Evolutionary conservation across 2,113 vertebrate species (phyloP).

Genomic region (Callopanchax toddi): DNA sequence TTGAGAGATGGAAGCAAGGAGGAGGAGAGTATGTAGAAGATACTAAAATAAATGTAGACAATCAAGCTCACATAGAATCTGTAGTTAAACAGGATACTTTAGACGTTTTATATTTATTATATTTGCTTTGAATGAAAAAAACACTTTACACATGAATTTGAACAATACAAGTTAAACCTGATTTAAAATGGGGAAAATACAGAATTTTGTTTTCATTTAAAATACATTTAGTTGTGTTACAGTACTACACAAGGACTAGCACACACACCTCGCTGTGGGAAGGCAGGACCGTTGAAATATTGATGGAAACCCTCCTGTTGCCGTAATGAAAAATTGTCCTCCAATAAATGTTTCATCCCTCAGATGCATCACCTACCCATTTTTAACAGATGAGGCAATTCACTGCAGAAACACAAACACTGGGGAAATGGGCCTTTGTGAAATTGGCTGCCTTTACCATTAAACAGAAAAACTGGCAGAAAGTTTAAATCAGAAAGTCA

Average conservation of each 20-base stretch:
- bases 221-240: too few relatives aligned
- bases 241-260: too few relatives aligned
- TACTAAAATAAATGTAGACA: too few relatives aligned
- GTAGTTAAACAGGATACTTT: too few relatives aligned
- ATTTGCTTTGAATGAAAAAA: neutral
- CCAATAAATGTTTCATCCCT: conserved; percentile 86
- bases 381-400: conserved; percentile 73
- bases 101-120: too few relatives aligned
- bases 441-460: conserved; percentile 43
- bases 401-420: conserved; percentile 62
- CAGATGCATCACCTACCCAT: conserved; percentile 75
- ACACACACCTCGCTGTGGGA: conserved; percentile 14
- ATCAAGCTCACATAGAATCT: too few relatives aligned
- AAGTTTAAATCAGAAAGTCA: too few relatives aligned
- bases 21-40: conserved; percentile 23
- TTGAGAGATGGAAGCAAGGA: conserved; percentile 1
- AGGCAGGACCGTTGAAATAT: conserved; percentile 82
- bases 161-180: too few relatives aligned
- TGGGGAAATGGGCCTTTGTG: conserved; percentile 13
- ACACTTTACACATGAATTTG: neutral
- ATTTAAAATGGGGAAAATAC: too few relatives aligned
- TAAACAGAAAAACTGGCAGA: conserved; percentile 9
- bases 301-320: conserved; percentile 82
- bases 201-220: too few relatives aligned
- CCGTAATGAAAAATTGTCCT: conserved; percentile 81